phyloP scores from a whole-genome alignment of 1,140 invertebrate species.

The Dendroctonus ponderosae region DNA sequence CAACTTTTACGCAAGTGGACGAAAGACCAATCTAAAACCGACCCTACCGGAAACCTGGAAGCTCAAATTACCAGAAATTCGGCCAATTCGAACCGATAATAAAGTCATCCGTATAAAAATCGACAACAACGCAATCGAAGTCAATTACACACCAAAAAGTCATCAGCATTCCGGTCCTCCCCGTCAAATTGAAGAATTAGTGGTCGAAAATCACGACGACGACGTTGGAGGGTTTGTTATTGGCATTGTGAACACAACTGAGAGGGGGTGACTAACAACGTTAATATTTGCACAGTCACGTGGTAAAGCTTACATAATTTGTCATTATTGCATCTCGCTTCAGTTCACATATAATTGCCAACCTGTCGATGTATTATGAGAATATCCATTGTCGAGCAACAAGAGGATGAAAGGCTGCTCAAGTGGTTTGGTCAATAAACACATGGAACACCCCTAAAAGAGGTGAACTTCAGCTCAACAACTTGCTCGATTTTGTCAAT shows the following conservation, averaged over 20 bases:
- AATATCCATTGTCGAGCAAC: no score
- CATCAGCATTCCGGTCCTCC: slow-evolving; percentile 15
- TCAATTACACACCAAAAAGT: slow-evolving; percentile 22
- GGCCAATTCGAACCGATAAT: neutral
- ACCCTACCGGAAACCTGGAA: no score
- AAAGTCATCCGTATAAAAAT: neutral
- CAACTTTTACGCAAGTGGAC: no score
- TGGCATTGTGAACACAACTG: slow-evolving; percentile 14
- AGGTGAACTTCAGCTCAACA: no score
- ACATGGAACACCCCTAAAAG: no score
- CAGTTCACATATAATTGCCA: slow-evolving; percentile 3
- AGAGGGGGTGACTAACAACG: slow-evolving; percentile 17
- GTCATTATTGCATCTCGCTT: slow-evolving; percentile 13
- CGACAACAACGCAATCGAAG: slow-evolving; percentile 3
- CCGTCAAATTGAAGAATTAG: slow-evolving; percentile 24
- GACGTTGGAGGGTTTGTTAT: slow-evolving; percentile 18
- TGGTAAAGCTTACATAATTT: slow-evolving; percentile 22
- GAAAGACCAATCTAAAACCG: no score
- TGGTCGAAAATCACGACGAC: slow-evolving; percentile 21
- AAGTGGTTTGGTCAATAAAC: no score
- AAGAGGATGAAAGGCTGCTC: no score
- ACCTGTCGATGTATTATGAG: neutral
- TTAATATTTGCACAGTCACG: slow-evolving; percentile 26
- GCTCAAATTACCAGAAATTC: no score
- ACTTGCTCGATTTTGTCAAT: no score